Conservation (phyloP, 2,888 invertebrate species). For the Orchestes rusci region DNA sequence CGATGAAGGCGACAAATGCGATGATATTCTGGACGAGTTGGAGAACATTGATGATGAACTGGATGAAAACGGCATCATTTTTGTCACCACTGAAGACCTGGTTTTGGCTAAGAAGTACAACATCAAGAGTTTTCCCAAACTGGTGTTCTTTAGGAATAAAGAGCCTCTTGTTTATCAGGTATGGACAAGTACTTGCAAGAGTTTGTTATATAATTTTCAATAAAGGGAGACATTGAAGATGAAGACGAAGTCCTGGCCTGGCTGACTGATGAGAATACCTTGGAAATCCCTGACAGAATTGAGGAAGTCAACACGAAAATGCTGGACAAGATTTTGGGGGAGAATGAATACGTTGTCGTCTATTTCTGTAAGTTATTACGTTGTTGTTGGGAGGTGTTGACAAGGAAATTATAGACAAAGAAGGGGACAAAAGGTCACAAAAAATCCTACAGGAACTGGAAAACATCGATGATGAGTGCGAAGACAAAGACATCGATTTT, state of each 20-base stretch:
- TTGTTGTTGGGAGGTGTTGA: not conserved
- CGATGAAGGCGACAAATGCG: constrained; percentile 77
- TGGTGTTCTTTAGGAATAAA: constrained; percentile 87
- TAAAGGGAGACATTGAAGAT: constrained; percentile 72
- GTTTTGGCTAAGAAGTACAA: constrained; percentile 74
- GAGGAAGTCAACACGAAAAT: constrained; percentile 87
- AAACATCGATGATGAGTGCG: constrained; percentile 89
- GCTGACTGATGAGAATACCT: constrained; percentile 84
- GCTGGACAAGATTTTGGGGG: constrained; percentile 82
- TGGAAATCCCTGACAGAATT: constrained; percentile 87
- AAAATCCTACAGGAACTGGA: constrained; percentile 84
- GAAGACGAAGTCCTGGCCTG: constrained; percentile 88
- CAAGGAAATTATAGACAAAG: constrained; percentile 58
- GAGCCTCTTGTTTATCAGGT: constrained; percentile 68
- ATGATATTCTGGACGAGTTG: constrained; percentile 74
- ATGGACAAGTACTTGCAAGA: not conserved
- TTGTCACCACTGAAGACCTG: constrained; percentile 86
- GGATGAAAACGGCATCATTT: constrained; percentile 87
- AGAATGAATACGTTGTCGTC: constrained; percentile 83
- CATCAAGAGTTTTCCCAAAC: constrained; percentile 75
- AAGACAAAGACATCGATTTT: constrained; percentile 85
- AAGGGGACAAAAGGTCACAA: constrained; percentile 82
- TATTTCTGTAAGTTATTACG: constrained; percentile 72
- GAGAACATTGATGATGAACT: constrained; percentile 91
- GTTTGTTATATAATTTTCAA: not conserved